Percentiles rank a stretch among this genome's conserved stretches.
phyloP scores from a whole-genome alignment of 2,888 invertebrate genomes.

The Melanchra persicariae region DNA sequence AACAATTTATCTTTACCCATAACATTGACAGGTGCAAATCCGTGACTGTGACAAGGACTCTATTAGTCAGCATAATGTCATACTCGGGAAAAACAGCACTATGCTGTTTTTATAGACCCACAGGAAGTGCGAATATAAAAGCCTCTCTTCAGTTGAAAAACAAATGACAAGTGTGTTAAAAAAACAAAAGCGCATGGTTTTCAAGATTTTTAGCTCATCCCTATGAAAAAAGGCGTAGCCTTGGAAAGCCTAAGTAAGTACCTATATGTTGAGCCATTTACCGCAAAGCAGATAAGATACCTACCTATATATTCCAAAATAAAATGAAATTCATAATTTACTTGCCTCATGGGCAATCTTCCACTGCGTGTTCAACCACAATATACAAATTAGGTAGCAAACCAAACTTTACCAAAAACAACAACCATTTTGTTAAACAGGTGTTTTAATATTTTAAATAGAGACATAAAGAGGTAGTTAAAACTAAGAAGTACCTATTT shows the following conservation, averaged over 20 bases:
- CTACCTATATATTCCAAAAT: neutral
- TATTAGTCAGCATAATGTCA: neutral
- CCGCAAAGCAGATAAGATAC: neutral
- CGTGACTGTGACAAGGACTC: neutral
- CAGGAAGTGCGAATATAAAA: neutral
- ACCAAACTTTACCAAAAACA: constrained; percentile 1
- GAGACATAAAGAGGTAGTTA: constrained; percentile 30
- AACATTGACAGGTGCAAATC: neutral
- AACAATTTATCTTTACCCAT: neutral
- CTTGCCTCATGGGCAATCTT: constrained; percentile 1
- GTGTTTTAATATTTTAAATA: constrained; percentile 11
- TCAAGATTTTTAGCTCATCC: neutral
- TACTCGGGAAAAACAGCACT: neutral
- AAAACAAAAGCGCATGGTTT: neutral
- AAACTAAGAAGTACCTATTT: constrained; percentile 13
- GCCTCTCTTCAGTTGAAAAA: neutral
- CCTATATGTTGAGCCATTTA: neutral
- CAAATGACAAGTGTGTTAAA: neutral
- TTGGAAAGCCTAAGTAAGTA: too few species aligned
- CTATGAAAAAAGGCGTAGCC: neutral
- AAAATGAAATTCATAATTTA: neutral
- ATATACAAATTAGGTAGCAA: neutral
- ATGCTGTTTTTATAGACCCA: neutral
- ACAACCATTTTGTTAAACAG: constrained; percentile 11
- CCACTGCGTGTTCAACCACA: constrained; percentile 9